A percentile compares a stretch with the other conserved stretches of the same genome.
Conservation (phyloP, 2,797 vertebrate genomes). For the Smutsia temminckii region DNA sequence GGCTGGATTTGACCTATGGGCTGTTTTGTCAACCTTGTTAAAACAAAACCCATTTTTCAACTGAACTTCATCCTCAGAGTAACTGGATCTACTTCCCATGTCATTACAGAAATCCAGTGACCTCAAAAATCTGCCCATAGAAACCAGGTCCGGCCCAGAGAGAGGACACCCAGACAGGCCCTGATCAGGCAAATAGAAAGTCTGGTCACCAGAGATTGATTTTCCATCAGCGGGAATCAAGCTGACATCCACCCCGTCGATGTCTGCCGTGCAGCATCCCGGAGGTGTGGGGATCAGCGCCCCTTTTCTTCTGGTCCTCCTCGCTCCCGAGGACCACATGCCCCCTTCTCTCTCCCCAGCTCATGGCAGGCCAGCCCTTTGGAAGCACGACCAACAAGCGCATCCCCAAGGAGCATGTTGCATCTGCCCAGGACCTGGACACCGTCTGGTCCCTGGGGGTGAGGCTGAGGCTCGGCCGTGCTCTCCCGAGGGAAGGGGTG, state of each 20-base stretch:
- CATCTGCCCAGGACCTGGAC: constrained; percentile 96
- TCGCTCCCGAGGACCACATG: rapidly evolving
- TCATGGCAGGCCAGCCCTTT: constrained; percentile 94
- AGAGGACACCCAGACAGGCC: background rate
- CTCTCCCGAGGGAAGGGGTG: background rate
- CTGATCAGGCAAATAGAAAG: too few species aligned
- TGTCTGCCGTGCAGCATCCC: rapidly evolving
- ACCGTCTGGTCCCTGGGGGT: constrained; percentile 99
- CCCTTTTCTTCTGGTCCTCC: background rate
- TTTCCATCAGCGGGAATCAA: background rate
- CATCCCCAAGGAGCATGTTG: constrained; percentile 91
- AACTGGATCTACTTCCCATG: background rate
- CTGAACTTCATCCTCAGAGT: background rate
- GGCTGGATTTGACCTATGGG: background rate
- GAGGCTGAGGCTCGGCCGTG: constrained; percentile 74
- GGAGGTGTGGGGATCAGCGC: rapidly evolving
- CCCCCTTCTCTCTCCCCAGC: constrained; percentile 83
- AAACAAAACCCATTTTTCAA: background rate
- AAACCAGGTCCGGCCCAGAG: too few species aligned
- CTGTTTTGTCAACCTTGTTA: background rate
- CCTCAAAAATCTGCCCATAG: background rate
- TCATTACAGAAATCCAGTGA: background rate
- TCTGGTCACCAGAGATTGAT: rapidly evolving
- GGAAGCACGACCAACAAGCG: constrained; percentile 95
- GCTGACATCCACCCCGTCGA: background rate